Evolutionary conservation across 1,140 invertebrate genomes (phyloP).

Genomic region (Chionoecetes opilio): DNA sequence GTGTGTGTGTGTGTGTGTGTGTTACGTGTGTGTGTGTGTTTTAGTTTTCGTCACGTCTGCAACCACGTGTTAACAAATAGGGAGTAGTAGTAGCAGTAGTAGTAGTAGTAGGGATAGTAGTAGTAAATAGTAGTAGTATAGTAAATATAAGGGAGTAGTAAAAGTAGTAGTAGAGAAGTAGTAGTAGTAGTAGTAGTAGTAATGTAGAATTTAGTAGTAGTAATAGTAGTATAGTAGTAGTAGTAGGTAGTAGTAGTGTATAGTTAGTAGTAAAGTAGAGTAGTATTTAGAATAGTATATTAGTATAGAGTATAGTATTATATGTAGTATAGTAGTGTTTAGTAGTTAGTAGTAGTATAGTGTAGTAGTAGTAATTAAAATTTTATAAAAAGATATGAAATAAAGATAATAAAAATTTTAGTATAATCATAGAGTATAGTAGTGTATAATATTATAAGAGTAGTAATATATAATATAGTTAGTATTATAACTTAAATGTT

Average conservation of each 20-base stretch:
- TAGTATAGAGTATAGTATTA: no score
- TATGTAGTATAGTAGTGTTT: no score
- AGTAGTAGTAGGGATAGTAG: background rate
- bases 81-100: background rate
- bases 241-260: background rate
- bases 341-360: no score
- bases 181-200: background rate
- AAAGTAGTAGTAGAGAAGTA: background rate
- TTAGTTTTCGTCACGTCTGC: background rate
- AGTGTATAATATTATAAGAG: no score
- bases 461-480: no score
- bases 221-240: background rate
- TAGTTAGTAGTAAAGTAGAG: background rate
- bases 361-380: constrained; percentile 5
- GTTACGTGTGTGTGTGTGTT: background rate
- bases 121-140: background rate
- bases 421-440: no score
- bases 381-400: no score
- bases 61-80: background rate
- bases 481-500: no score
- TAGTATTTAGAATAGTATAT: background rate
- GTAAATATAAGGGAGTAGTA: no score
- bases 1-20: background rate
- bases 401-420: no score
- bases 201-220: background rate